Evolutionary conservation across 2,797 vertebrate genomes (phyloP), one percentile per base, ranked within the genome.

Genomic region (Lacerta agilis): DNA sequence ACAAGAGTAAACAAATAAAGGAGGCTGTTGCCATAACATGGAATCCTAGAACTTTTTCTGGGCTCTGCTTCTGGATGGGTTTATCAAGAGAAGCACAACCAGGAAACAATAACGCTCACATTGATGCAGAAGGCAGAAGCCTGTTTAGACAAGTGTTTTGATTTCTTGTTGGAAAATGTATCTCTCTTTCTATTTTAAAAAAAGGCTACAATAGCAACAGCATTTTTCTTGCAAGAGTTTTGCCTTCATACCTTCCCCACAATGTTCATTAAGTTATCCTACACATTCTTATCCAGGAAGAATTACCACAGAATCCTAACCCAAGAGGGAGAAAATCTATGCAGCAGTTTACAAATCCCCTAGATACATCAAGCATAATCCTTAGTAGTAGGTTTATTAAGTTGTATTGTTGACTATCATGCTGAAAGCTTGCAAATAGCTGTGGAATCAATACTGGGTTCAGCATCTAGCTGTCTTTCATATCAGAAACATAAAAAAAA

Each of bases 401-500:
- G 91, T 86, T 89, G 81, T 92, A 90, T 93, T 93, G 69, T 76
- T 25, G 18, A 73, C 8, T 27, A 91, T 67, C 91, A 86, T 92
- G 88, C 43, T 90, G 73, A 91, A 90, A 92, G 93, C 89, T 94
- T 90, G 86, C 90, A 93, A 90, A 93, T 33, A 93, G 90, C 91
- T 90, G 89, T 89, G 92, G 89, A 94, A 92, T 87, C 89, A 82
- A 55, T 89, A 89, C 85, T 89, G 82, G 92, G 81, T 75, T 89
- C 86, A 90, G 88, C 94, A 94, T 86, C 86, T 91, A 92, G 93
- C 91, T 92, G 91, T 87, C 87, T 93, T 90, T 93, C 79, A 78
- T 93, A 94, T 93, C 95, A 95, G 86, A 95, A 94, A 92, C 94
- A 95, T 95, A 85, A 92, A 92, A 96, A 96, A 49, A 96, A 96